These are phyloP conservation scores for Drosophila sproati DNA, from an alignment of 1,140 invertebrate genomes.

Conservation along the genomic window DNA sequence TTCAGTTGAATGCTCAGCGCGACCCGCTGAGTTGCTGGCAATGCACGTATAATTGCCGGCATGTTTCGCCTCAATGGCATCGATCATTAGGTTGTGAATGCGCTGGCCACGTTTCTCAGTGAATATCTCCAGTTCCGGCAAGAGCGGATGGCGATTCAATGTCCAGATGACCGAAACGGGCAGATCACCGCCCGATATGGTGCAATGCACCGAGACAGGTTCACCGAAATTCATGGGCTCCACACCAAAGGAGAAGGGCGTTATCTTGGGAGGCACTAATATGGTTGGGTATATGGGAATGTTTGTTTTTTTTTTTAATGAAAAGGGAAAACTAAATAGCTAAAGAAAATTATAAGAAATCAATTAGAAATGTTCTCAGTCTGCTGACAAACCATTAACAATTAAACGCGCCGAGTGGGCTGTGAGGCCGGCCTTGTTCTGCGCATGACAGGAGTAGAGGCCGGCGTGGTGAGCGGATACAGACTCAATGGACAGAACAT, in stretches of 20 bases:
- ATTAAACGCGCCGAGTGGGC: conserved; percentile 88
- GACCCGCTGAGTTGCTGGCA: conserved; percentile 87
- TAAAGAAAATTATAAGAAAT: conserved; percentile 15
- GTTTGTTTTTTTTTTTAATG: conserved; percentile 19
- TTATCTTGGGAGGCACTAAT: conserved; percentile 88
- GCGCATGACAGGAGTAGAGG: conserved; percentile 88
- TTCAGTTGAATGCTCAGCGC: conserved; percentile 85
- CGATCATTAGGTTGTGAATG: conserved; percentile 86
- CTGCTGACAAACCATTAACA: conserved; percentile 89
- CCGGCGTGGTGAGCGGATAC: conserved; percentile 86
- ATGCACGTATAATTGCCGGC: conserved; percentile 90
- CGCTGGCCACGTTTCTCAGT: conserved; percentile 84
- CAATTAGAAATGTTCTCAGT: neutral
- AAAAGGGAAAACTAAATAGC: neutral
- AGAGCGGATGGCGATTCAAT: conserved; percentile 86
- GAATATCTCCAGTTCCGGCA: conserved; percentile 68
- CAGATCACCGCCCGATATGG: conserved; percentile 90
- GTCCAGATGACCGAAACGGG: conserved; percentile 90
- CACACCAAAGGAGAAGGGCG: conserved; percentile 88
- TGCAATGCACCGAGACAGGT: conserved; percentile 89
- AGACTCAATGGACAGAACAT: conserved; percentile 85
- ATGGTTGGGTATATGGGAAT: neutral
- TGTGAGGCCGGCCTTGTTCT: conserved; percentile 89
- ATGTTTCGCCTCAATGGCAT: conserved; percentile 87
- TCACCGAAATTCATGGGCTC: conserved; percentile 89